Base-by-base conservation (phyloP, 2,888 invertebrate genomes). In the Chrysodeixis includens region DNA sequence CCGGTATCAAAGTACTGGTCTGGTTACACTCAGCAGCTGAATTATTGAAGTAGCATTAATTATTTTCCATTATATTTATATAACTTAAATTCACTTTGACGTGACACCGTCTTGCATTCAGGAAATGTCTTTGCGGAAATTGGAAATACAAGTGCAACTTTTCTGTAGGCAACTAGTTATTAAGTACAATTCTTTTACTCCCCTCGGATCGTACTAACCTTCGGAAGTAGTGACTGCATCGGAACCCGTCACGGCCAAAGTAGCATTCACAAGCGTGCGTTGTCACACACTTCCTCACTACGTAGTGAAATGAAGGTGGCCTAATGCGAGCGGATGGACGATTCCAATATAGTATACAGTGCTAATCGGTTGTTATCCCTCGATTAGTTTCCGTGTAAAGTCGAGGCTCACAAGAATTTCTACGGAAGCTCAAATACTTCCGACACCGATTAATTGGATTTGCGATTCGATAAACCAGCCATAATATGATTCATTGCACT, bases 351-450 rank as follows among this genome's bases (percentile, higher is more conserved):
- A 73, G 56, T 66, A 68, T 69, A 62, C 40, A 73, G 56, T 66
- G 58, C 67, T 61, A 66, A 32, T 76, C 74, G 68, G 69, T 58
- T 56, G 78, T 78, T 84, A 85, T 83, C 82, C 82, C 81, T 83
- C 81, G 62, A 69, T 69, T 68, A 71, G 77, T 83, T 87, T 90
- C 90, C 90, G 88, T 84, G 71, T 87, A 71, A 77, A 79, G 58
- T 35, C 81, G 82, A 79, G 79, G 80, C 56, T 74, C 58, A 77
- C 83, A 86, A 86, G 88, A 89, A 92, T 89, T 87, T 86, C 82
- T 81, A 69, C 89, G 92, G 92, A 92, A 92, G 83, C 82, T 62
- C 40, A 67, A 61, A 80, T 84, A 79, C 90, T 92, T 92, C 90
- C 90, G 85, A 90, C 86, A 78, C 82, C 78, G 75, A 72, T 26